Conservation (phyloP, 2,888 invertebrate species). For the Ochropleura plecta region DNA sequence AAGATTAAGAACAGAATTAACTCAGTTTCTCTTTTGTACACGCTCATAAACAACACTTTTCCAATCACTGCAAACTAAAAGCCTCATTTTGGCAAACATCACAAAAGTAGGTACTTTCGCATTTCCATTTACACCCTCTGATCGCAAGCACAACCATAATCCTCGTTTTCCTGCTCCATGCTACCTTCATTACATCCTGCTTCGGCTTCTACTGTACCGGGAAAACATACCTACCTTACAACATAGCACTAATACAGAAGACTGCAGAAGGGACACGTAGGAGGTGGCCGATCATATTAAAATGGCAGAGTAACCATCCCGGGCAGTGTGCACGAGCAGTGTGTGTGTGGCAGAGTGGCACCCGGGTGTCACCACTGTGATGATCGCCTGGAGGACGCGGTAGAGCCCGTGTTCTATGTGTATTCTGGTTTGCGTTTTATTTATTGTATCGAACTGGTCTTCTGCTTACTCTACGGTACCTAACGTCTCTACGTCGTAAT, state of each 20-base stretch:
- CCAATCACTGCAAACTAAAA: background rate
- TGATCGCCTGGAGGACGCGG: too few relatives aligned
- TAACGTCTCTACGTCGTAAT: conserved; percentile 15
- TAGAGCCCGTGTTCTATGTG: too few relatives aligned
- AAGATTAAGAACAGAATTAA: background rate
- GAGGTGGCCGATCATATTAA: too few relatives aligned
- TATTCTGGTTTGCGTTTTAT: too few relatives aligned
- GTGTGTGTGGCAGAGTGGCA: too few relatives aligned
- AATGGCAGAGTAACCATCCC: too few relatives aligned
- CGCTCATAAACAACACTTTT: background rate
- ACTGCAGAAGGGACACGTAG: background rate
- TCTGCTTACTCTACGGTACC: conserved; percentile 6
- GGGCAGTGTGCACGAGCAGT: too few relatives aligned
- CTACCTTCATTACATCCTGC: conserved; percentile 37
- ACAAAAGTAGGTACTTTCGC: background rate
- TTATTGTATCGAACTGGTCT: too few relatives aligned
- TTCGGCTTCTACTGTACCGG: background rate
- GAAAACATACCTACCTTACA: conserved; percentile 8
- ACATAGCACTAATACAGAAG: background rate
- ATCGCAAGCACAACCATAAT: conserved; percentile 27
- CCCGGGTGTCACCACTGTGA: too few relatives aligned
- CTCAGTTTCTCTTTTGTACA: too few relatives aligned
- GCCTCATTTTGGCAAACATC: background rate
- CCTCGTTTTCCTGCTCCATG: conserved; percentile 23
- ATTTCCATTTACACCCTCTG: conserved; percentile 10